Evolutionary conservation across 1,140 invertebrate species (phyloP).

Genomic region (Popillia japonica): DNA sequence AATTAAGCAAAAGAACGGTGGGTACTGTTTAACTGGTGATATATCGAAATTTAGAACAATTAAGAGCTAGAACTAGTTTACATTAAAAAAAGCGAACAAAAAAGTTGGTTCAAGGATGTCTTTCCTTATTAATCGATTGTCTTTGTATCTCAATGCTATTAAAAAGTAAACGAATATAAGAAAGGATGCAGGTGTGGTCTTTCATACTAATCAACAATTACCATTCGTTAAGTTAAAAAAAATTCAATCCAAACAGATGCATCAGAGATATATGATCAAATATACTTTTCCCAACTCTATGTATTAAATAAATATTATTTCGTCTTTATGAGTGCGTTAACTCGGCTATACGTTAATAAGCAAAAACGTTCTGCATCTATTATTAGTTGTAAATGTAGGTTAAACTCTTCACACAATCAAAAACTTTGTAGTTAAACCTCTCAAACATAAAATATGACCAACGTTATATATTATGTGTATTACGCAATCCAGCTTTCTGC

Average conservation of each 20-base stretch:
- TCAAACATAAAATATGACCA: background rate
- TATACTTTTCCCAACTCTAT: no score
- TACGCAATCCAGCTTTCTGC: background rate
- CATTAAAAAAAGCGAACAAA: background rate
- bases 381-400: constrained; percentile 27
- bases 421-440: background rate
- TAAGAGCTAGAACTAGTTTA: background rate
- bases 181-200: background rate
- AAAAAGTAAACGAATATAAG: background rate
- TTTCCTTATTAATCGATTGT: background rate
- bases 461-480: background rate
- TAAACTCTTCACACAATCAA: background rate
- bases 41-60: constrained; percentile 10
- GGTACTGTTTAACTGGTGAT: background rate
- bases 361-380: background rate
- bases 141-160: constrained; percentile 1
- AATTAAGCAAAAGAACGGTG: no score
- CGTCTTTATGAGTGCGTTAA: background rate
- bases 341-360: background rate
- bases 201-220: no score
- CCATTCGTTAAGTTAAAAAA: no score
- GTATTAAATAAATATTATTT: background rate
- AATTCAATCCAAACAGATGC: no score
- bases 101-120: constrained; percentile 2
- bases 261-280: no score